Conservation (phyloP, 1,140 invertebrate species). For the Solenopsis invicta region DNA sequence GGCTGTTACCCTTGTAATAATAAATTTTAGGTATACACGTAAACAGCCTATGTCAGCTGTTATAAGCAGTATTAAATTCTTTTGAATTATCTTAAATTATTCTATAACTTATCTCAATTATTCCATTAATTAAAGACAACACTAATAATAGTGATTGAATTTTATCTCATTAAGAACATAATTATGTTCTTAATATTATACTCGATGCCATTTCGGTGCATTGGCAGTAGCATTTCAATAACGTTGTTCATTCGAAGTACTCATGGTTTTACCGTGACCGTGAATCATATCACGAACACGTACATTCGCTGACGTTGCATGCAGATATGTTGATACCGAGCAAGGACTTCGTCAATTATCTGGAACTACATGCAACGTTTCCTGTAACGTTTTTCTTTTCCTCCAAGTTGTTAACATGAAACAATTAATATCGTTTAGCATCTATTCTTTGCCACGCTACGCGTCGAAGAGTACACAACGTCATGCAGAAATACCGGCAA, state of each 20-base stretch:
- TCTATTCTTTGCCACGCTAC: background rate
- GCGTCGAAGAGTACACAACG: no score
- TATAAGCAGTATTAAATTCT: no score
- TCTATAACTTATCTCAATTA: no score
- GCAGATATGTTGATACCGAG: constrained; percentile 41
- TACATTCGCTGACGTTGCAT: constrained; percentile 26
- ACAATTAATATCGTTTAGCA: constrained; percentile 21
- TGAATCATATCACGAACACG: constrained; percentile 64
- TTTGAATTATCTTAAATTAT: background rate
- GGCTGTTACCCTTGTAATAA: no score
- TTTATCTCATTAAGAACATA: background rate
- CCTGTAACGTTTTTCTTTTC: background rate
- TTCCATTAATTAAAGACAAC: background rate
- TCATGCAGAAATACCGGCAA: background rate
- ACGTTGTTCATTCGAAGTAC: constrained; percentile 35
- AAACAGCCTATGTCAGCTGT: no score
- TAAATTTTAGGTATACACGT: no score
- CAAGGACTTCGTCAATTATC: constrained; percentile 56
- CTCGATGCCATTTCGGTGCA: background rate
- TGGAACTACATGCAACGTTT: background rate
- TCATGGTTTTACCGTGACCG: constrained; percentile 71
- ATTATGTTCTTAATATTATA: no score
- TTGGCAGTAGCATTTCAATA: background rate
- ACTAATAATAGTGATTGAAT: background rate
- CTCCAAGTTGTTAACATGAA: background rate